Conservation (phyloP, 2,888 invertebrate genomes). For the Steinernema carpocapsae region DNA sequence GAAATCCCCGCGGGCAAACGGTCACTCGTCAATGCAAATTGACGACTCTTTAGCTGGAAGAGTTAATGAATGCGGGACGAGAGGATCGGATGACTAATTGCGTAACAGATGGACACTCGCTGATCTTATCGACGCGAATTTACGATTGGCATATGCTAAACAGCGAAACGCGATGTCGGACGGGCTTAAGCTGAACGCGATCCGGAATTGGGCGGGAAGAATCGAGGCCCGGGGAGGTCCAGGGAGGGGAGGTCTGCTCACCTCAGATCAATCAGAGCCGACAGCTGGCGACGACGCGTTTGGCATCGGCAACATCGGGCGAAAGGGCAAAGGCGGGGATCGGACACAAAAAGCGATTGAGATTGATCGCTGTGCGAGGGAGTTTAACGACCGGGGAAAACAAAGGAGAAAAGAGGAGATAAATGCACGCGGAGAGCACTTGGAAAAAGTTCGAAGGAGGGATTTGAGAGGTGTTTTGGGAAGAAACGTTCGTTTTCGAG, state of each 20-base stretch:
- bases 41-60: constrained; percentile 3
- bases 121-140: constrained; percentile 32
- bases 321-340: background rate
- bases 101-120: constrained; percentile 30
- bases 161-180: background rate
- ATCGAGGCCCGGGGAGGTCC: too few species aligned
- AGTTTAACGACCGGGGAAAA: background rate
- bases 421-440: background rate
- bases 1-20: constrained; percentile 17
- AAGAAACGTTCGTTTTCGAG: too few species aligned
- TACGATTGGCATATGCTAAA: constrained; percentile 31
- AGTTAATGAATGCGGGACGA: constrained; percentile 27
- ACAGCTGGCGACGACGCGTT: background rate
- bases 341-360: background rate
- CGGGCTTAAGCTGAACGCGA: background rate
- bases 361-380: constrained; percentile 10
- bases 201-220: background rate
- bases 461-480: too few species aligned
- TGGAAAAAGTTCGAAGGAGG: background rate
- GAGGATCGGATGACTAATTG: constrained; percentile 26
- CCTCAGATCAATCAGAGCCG: background rate
- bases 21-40: constrained; percentile 27
- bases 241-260: background rate
- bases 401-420: background rate
- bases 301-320: background rate